Evolutionary conservation across 2,797 vertebrate genomes (phyloP).

Genomic region (Darevskia nairensis): DNA sequence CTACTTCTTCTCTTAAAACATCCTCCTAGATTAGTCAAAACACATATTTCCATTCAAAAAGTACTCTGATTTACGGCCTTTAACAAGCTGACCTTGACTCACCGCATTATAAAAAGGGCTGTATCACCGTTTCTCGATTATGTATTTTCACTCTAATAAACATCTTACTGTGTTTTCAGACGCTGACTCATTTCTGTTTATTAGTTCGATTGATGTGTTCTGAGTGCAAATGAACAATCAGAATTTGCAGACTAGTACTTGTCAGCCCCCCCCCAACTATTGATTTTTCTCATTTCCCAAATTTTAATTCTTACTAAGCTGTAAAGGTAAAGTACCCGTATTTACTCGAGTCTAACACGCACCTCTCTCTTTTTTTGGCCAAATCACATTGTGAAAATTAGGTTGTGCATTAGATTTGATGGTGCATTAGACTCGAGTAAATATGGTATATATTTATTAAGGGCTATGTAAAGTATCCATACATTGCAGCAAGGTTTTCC

Average conservation of each 20-base stretch:
- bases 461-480: too few relatives aligned
- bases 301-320: constrained; percentile 51
- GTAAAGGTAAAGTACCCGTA: neutral
- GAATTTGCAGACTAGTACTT: constrained; percentile 60
- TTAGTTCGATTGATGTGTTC: constrained; percentile 18
- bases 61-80: constrained; percentile 63
- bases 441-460: constrained; percentile 20
- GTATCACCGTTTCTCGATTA: constrained; percentile 49
- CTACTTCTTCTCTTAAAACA: constrained; percentile 63
- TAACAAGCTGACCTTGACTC: constrained; percentile 60
- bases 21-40: constrained; percentile 69
- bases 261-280: constrained; percentile 38
- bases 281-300: constrained; percentile 45
- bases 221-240: constrained; percentile 58
- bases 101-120: constrained; percentile 52
- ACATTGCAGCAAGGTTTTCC: too few relatives aligned
- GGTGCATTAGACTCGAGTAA: too few relatives aligned
- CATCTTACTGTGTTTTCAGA: constrained; percentile 51
- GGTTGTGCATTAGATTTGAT: too few relatives aligned
- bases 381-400: too few relatives aligned
- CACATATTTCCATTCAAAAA: constrained; percentile 53
- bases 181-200: constrained; percentile 38
- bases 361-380: too few relatives aligned
- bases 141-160: constrained; percentile 55
- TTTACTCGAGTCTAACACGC: too few relatives aligned